Base-by-base conservation (phyloP, 2,888 invertebrate species). In the Melinaea menophilus region DNA sequence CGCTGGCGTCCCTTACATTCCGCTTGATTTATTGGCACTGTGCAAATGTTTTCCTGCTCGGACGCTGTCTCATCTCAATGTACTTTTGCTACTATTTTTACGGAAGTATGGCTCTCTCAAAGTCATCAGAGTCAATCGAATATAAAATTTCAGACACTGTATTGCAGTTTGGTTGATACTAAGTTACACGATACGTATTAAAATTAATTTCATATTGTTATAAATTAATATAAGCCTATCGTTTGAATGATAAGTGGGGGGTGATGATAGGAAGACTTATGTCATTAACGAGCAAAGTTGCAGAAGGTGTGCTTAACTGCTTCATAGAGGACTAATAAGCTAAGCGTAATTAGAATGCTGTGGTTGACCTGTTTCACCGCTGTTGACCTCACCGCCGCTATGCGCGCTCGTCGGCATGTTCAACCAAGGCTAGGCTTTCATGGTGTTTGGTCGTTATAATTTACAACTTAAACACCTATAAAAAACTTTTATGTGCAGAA, bases 21-120 rank as follows among this genome's bases (percentile, higher is more conserved):
- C 64, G 47, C 12, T 51, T 78, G 77, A 74, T 73, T 76, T 71
- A 71, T 69, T 54, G 57, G 47, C 54, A 13, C 41, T 48, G 56
- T 63, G 33, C 54, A 22, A 41, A 55, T 55, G 41, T 58, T 55
- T 60, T 55, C 55, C 47, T 12, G 55, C 5, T 31, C 31, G 34
- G 13, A 51, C 31, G 22, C 31, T 54, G 60, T 47, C 59, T 63
- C 63, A 57, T 63, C 46, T 57, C 54, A 45, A 56, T 59, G 56
- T 56, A 41, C 41, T 33, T 48, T 47, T 51, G 12, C 33, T 59
- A 22, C 56, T 55, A 31, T 47, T 51, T 34, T 22, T 22, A 22
- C 22, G 22, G 22, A 22, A 22, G 22, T 22, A 22, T 22, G 22
- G 22, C 22, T 22, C 22, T 22, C 22, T 22, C 22, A 22, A 22